These are phyloP conservation scores for Chamaetylas fuelleborni DNA, from an alignment of 2,113 vertebrate species.

Conservation along the genomic window DNA sequence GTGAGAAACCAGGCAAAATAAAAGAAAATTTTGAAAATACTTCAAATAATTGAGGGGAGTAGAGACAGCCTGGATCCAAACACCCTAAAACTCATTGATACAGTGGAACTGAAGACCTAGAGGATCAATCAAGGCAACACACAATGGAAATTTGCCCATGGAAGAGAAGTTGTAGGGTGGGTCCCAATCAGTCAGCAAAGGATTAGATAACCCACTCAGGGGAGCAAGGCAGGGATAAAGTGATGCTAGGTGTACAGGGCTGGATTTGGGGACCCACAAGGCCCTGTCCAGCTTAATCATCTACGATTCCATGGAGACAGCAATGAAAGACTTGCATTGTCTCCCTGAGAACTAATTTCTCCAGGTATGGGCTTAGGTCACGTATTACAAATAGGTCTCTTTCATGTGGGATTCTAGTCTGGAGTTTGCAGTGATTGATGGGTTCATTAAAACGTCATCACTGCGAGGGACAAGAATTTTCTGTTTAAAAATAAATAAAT, in stretches of 20 bases:
- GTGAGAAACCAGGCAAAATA: background rate
- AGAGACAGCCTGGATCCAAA: background rate
- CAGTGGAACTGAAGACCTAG: background rate
- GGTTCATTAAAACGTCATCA: constrained; percentile 41
- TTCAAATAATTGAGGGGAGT: background rate
- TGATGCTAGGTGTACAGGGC: background rate
- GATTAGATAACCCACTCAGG: background rate
- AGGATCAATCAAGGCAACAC: background rate
- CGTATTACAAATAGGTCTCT: constrained; percentile 39
- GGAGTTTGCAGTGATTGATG: constrained; percentile 53
- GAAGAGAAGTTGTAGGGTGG: constrained; percentile 29
- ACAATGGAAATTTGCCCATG: background rate
- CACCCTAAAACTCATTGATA: background rate
- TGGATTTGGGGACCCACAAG: constrained; percentile 4
- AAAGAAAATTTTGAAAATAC: background rate
- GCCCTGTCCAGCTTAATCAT: constrained; percentile 52
- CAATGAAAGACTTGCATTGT: constrained; percentile 55
- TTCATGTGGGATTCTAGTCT: constrained; percentile 21
- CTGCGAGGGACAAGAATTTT: constrained; percentile 6
- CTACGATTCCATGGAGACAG: constrained; percentile 32
- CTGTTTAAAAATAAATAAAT: constrained; percentile 58
- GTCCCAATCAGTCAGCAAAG: constrained; percentile 46
- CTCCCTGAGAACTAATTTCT: constrained; percentile 17
- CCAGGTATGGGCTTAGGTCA: constrained; percentile 41
- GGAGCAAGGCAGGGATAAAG: background rate